A percentile compares a stretch with the other conserved stretches of the same genome.
Evolutionary conservation across 2,113 vertebrate genomes (phyloP).

Genomic region (Plectropomus leopardus): DNA sequence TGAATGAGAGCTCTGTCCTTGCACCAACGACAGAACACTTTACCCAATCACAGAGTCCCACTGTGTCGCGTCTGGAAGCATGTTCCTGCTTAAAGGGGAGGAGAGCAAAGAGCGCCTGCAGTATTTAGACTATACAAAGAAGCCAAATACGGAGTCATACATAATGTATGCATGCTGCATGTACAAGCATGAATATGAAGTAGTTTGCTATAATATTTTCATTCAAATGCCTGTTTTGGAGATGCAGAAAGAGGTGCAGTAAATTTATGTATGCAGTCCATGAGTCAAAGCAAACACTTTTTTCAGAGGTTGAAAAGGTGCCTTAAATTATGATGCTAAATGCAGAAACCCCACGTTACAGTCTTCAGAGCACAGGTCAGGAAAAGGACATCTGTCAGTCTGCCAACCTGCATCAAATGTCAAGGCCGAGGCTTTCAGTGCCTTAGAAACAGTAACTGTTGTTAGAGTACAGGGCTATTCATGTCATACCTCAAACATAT

Average conservation of each 20-base stretch:
- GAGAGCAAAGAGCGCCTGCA: conserved; percentile 1
- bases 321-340: background rate
- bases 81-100: background rate
- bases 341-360: background rate
- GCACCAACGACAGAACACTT: conserved; percentile 11
- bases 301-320: background rate
- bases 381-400: conserved; percentile 31
- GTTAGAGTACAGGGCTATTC: no score
- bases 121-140: conserved; percentile 15
- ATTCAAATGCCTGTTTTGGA: background rate
- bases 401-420: conserved; percentile 27
- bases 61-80: background rate
- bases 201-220: background rate
- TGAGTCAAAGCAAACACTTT: background rate
- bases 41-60: conserved; percentile 5
- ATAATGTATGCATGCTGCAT: conserved; percentile 27
- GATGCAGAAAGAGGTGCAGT: background rate
- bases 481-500: background rate
- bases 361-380: background rate
- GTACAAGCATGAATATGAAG: conserved; percentile 18
- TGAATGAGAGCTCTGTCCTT: conserved; percentile 39
- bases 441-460: background rate
- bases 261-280: background rate
- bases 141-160: conserved; percentile 4
- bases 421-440: conserved; percentile 16